These are phyloP conservation scores for Micropoecilia bifurca DNA, from an alignment of 2,797 vertebrate species.

Conservation along the genomic window DNA sequence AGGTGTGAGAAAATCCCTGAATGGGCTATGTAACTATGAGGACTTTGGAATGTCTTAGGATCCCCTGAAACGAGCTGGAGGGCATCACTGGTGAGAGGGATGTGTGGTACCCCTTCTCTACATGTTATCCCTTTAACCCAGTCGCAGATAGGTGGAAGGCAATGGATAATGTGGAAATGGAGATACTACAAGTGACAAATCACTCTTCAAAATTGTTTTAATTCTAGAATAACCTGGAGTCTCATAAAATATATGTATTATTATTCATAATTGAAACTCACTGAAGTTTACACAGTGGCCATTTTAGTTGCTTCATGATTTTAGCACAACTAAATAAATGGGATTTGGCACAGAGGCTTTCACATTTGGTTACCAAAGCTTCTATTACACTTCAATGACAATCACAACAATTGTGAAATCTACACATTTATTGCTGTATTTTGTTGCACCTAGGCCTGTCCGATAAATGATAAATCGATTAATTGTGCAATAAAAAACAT, in stretches of 20 bases:
- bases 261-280: neutral
- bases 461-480: too few relatives aligned
- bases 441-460: neutral
- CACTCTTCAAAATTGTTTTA: neutral
- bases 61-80: neutral
- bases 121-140: neutral
- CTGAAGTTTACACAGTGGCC: neutral
- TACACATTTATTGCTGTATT: neutral
- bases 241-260: neutral
- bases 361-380: conserved; percentile 29
- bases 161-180: neutral
- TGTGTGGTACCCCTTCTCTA: neutral
- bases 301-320: neutral
- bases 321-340: neutral
- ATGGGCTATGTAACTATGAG: neutral
- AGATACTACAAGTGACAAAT: neutral
- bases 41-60: neutral
- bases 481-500: too few relatives aligned
- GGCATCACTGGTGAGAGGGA: neutral
- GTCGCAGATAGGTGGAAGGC: neutral
- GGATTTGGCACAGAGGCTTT: conserved; percentile 31
- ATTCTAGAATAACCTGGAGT: neutral
- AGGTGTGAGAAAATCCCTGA: neutral
- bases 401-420: conserved; percentile 3
- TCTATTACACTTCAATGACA: conserved; percentile 4